These are phyloP conservation scores for Buathra laborator DNA, from an alignment of 2,888 invertebrate genomes.

Conservation along the genomic window DNA sequence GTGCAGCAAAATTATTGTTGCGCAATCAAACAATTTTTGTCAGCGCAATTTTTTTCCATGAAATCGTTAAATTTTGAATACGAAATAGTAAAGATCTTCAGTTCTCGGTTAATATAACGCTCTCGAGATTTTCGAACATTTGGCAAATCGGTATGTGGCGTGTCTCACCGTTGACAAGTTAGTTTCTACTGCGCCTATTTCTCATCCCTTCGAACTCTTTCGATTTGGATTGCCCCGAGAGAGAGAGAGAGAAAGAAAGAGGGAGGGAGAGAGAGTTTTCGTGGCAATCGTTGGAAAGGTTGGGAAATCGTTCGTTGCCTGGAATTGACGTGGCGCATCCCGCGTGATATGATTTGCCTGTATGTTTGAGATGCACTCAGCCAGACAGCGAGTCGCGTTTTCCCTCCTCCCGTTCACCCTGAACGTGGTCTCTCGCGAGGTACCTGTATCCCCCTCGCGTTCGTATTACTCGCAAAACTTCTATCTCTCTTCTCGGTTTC, in stretches of 20 bases:
- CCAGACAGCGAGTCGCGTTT: constrained; percentile 68
- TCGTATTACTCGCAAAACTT: constrained; percentile 34
- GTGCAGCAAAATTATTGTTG: no score
- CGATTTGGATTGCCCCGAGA: constrained; percentile 59
- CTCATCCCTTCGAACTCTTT: constrained; percentile 53
- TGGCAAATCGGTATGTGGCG: not conserved
- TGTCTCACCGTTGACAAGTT: constrained; percentile 52
- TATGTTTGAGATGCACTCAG: constrained; percentile 74
- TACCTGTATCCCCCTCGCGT: constrained; percentile 29
- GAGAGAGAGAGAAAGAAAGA: constrained; percentile 62
- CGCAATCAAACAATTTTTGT: not conserved
- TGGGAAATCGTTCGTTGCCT: constrained; percentile 72
- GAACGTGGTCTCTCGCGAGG: constrained; percentile 25
- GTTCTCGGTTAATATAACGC: not conserved
- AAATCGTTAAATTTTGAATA: not conserved
- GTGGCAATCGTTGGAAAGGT: not conserved
- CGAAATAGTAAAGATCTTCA: not conserved
- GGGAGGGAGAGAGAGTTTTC: not conserved
- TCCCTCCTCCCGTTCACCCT: not conserved
- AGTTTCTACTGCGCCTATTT: constrained; percentile 41
- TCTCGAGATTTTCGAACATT: not conserved
- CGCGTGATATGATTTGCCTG: constrained; percentile 73
- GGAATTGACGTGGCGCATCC: constrained; percentile 76
- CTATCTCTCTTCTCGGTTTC: constrained; percentile 12
- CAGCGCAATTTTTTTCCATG: not conserved